A percentile compares a stretch with the other conserved stretches of the same genome.
phyloP scores from a whole-genome alignment of 2,113 vertebrate species.

The Coregonus clupeaformis region DNA sequence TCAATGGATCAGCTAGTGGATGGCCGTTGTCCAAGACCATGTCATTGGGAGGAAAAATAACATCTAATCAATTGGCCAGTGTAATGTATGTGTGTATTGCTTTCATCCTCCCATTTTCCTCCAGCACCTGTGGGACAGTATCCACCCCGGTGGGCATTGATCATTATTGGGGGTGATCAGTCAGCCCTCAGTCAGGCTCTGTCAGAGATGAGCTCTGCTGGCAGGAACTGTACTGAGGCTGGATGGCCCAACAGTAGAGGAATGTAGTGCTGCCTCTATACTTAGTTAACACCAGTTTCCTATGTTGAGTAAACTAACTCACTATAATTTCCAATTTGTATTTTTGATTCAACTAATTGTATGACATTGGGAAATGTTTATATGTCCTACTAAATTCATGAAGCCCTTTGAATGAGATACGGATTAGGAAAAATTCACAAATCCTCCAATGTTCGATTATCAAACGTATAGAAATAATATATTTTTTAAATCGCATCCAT shows the following conservation, averaged over 20 bases:
- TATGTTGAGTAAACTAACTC: not conserved
- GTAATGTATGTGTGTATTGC: constrained; percentile 84
- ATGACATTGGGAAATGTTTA: not conserved
- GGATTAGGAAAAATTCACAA: not conserved
- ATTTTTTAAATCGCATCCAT: not conserved
- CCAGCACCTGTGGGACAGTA: constrained; percentile 75
- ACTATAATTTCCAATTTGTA: not conserved
- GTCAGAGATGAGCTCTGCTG: constrained; percentile 41
- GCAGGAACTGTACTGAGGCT: not conserved
- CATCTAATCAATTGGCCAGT: constrained; percentile 86
- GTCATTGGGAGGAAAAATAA: constrained; percentile 79
- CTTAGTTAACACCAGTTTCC: not conserved
- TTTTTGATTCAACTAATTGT: too few relatives aligned
- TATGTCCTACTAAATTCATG: not conserved
- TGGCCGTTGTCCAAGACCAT: constrained; percentile 11
- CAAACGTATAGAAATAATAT: not conserved
- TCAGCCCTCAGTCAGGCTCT: constrained; percentile 60
- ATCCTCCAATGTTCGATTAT: not conserved
- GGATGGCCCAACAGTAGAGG: not conserved
- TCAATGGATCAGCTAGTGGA: constrained; percentile 5
- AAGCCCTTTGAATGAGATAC: not conserved
- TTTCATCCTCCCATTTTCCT: constrained; percentile 84
- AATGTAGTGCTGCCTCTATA: not conserved
- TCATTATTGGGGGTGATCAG: constrained; percentile 80
- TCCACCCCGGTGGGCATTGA: constrained; percentile 84